A percentile compares a stretch with the other conserved stretches of the same genome.
Conservation (phyloP, 2,797 vertebrate species). For the Myotis vivesi region DNA sequence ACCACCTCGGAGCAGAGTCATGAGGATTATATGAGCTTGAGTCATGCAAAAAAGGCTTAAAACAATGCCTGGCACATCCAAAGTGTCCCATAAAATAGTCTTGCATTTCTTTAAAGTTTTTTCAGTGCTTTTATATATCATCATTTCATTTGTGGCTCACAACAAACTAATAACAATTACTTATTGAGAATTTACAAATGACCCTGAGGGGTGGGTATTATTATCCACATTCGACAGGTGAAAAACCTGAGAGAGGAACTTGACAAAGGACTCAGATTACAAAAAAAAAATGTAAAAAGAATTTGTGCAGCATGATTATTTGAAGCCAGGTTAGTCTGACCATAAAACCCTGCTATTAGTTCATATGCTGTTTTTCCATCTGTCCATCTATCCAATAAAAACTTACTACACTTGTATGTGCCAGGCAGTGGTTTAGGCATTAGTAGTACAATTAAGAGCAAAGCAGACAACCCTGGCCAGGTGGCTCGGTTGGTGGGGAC, state of each 20-base stretch:
- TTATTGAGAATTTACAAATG: background rate
- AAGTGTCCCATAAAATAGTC: background rate
- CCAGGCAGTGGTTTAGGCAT: background rate
- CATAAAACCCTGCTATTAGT: background rate
- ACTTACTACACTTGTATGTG: background rate
- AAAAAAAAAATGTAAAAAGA: background rate
- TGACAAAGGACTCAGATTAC: background rate
- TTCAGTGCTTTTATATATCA: background rate
- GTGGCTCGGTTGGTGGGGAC: background rate
- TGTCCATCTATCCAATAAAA: background rate
- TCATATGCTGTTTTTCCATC: background rate
- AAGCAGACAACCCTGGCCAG: background rate
- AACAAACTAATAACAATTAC: background rate
- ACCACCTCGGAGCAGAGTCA: fast-evolving
- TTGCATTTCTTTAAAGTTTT: background rate
- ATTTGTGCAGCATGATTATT: background rate
- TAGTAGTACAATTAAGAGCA: background rate
- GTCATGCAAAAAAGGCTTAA: background rate
- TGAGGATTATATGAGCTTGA: background rate
- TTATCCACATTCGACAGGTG: background rate
- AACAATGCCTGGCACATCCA: background rate
- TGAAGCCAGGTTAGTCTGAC: background rate
- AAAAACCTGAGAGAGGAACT: background rate
- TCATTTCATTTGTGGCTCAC: background rate
- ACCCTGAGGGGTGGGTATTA: background rate